Evolutionary conservation across 2,888 invertebrate species (phyloP), one percentile per base, ranked within the genome.

Genomic region (Ecliptopera silaceata): DNA sequence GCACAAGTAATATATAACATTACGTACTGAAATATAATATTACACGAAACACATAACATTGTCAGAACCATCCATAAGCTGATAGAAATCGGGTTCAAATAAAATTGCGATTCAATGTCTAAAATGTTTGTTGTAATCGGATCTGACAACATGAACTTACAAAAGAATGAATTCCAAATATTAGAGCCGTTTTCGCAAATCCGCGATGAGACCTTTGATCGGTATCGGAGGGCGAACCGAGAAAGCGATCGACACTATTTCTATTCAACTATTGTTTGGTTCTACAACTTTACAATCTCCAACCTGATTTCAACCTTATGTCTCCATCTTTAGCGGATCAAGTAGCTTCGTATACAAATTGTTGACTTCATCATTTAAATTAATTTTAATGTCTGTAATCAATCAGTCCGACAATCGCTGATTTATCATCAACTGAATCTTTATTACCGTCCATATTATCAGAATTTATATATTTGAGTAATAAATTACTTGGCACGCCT

Each of bases 221-320:
- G 79, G 76, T 81, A 85, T 86, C 81, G 72, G 72, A 78, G 79
- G 77, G 79, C 71, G 76, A 81, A 76, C 79, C 74, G 79, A 82
- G 86, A 82, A 82, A 84, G 75, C 83, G 81, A 81, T 82, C 80
- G 79, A 82, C 82, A 80, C 82, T 80, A 75, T 77, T 75, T 66
- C 67, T 70, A 71, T 72, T 79, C 82, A 80, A 80, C 85, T 84
- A 84, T 83, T 77, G 80, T 82, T 79, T 72, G 70, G 73, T 69
- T 68, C 65, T 72, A 73, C 63, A 55, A 67, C 56, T 58, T 58
- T 10, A 20, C 22, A 32, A 36, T 44, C 36, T 57, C 15, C 64
- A 75, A 56, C 11, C 72, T 10, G 86, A 69, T 71, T 60, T 75
- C 53, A 43, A 77, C 82, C 77, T 81, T 86, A 80, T 29, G 59